A percentile compares a stretch with the other conserved stretches of the same genome.
Conservation (phyloP, 2,113 vertebrate species). For the Coracopsis vasa region DNA sequence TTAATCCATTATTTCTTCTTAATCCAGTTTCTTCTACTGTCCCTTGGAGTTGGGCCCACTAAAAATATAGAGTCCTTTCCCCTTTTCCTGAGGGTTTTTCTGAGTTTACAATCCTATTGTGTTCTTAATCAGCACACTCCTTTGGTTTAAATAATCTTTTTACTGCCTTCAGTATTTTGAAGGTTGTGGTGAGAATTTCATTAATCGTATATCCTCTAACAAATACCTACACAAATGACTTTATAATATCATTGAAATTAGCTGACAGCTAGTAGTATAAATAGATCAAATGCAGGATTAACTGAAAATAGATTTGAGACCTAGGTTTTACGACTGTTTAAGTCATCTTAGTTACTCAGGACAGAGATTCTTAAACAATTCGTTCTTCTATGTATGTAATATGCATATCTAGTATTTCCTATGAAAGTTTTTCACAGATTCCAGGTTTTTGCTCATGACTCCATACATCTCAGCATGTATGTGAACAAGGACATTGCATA, state of each 20-base stretch:
- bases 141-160: background rate
- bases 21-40: background rate
- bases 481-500: background rate
- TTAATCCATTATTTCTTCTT: background rate
- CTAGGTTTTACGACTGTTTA: background rate
- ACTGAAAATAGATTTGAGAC: background rate
- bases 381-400: background rate
- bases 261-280: background rate
- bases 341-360: background rate
- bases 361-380: background rate
- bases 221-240: background rate
- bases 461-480: background rate
- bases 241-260: background rate
- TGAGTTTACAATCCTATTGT: background rate
- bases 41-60: background rate
- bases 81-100: background rate
- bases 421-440: background rate
- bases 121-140: background rate
- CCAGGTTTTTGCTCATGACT: background rate
- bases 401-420: background rate
- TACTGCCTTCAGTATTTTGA: background rate
- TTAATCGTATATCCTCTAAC: background rate
- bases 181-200: background rate
- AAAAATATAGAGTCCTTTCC: background rate
- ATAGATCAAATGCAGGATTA: background rate